Base-by-base conservation (phyloP, 2,113 vertebrate genomes). In the Pollimyrus isidori region DNA sequence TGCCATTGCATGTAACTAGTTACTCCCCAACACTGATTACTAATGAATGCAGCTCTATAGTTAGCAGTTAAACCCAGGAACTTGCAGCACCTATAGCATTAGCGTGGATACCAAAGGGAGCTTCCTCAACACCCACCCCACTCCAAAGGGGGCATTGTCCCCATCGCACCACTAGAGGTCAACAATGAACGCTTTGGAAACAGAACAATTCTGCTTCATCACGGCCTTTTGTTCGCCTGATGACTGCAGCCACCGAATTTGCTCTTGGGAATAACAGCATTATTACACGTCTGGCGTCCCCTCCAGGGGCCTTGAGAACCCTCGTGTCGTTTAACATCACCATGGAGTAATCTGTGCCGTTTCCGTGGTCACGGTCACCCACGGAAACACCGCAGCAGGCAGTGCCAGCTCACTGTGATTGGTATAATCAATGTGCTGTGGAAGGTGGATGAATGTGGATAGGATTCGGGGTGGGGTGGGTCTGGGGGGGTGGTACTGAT, bases 331-430 rank as follows among this genome's bases (percentile, higher is more conserved):
- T 76, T 35, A 58, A 89, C 87, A 42, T 69, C 76, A 85, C 88
- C 7, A 62, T 85, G 11, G 53, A 39, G 87, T 88, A 91, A 88
- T 90, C 90, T 91, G 88, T 56, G 30, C 30, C 46, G 82, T 93
- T 91, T 93, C 58, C 76, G 88, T 91, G 85, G 89, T 42, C 88
- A 50, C 88, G 69, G 90, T 91, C 88, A 87, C 84, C 56, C 15
- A 89, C 82, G 69, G 91, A 58, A 87, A 50, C 89, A 90, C 91
- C 52, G 42, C 46, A 39, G 89, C 87, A 87, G 90, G 91, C 90
- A 91, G 88, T 90, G 89, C 88, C 91, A 90, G 91, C 93, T 87
- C 89, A 84, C 52, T 45, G 80, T 89, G 90, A 92, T 89, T 90
- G 90, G 89, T 90, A 88, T 93, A 91, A 93, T 92, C 91, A 91